Evolutionary conservation across 2,888 invertebrate genomes (phyloP).

Genomic region (Synanthedon myopaeformis): DNA sequence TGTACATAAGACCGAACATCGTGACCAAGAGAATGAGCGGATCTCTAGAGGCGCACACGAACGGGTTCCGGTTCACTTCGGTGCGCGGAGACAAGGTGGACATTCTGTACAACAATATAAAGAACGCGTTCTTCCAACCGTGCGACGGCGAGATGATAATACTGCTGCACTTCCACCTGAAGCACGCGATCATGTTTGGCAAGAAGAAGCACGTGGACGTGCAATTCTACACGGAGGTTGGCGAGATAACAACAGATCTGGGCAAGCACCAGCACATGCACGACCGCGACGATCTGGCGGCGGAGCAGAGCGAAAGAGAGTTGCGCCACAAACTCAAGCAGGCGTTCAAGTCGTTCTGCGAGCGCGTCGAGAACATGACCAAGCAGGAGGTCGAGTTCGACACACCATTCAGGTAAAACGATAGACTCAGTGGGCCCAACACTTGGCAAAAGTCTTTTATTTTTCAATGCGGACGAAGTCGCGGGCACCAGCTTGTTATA

Average conservation of each 20-base stretch:
- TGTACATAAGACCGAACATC: slow-evolving; percentile 99
- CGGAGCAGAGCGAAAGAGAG: slow-evolving; percentile 98
- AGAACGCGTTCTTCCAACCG: slow-evolving; percentile 99
- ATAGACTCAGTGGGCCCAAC: too few species aligned
- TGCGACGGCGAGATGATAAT: slow-evolving; percentile 99
- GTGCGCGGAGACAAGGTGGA: slow-evolving; percentile 99
- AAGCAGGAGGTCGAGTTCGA: slow-evolving; percentile 99
- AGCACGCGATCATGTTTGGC: slow-evolving; percentile 98
- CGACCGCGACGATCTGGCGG: slow-evolving; percentile 97
- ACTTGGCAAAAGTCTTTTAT: too few species aligned
- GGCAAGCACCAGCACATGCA: slow-evolving; percentile 99
- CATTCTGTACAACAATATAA: slow-evolving; percentile 98
- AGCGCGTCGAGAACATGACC: slow-evolving; percentile 94
- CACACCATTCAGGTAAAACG: slow-evolving; percentile 83
- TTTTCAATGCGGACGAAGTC: too few species aligned
- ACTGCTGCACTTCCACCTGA: slow-evolving; percentile 96
- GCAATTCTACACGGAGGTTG: slow-evolving; percentile 99
- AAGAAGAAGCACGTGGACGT: slow-evolving; percentile 99
- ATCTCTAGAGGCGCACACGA: slow-evolving; percentile 93
- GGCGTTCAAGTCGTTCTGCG: slow-evolving; percentile 98
- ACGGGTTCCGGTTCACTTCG: slow-evolving; percentile 97
- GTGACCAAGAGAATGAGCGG: slow-evolving; percentile 96
- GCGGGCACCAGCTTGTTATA: too few species aligned
- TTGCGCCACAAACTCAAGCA: slow-evolving; percentile 95
- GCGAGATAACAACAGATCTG: slow-evolving; percentile 98